Percentiles rank a stretch among this genome's conserved stretches.
These are phyloP conservation scores for Athalia cordata DNA, from an alignment of 2,888 invertebrate species.

Conservation along the genomic window DNA sequence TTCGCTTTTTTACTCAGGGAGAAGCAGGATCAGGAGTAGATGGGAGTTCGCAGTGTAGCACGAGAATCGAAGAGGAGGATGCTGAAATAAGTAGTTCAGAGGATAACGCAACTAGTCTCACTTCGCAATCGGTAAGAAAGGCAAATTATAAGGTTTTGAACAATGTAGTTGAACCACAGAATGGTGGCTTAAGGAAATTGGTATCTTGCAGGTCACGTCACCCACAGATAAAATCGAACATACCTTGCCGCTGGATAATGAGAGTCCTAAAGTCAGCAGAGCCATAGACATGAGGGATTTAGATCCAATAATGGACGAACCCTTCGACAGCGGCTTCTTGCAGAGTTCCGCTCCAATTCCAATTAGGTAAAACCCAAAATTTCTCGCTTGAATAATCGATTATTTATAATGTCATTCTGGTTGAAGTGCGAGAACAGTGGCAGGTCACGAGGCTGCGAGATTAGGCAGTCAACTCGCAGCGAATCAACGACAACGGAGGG, in stretches of 20 bases:
- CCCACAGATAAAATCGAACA: slow-evolving; percentile 63
- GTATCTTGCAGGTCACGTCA: slow-evolving; percentile 58
- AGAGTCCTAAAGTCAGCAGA: slow-evolving; percentile 69
- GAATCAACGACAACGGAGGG: slow-evolving; percentile 70
- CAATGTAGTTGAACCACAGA: neutral
- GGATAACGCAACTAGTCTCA: slow-evolving; percentile 62
- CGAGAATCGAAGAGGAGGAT: slow-evolving; percentile 81
- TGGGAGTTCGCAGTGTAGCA: slow-evolving; percentile 69
- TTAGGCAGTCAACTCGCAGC: slow-evolving; percentile 78
- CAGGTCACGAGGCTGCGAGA: slow-evolving; percentile 87
- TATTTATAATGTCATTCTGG: neutral
- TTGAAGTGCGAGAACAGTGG: slow-evolving; percentile 78
- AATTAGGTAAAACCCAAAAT: slow-evolving; percentile 61
- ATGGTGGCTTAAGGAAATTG: neutral
- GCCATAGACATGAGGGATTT: slow-evolving; percentile 72
- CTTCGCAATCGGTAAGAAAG: slow-evolving; percentile 59
- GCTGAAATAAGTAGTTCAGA: slow-evolving; percentile 66
- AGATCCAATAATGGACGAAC: slow-evolving; percentile 71
- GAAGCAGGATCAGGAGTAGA: slow-evolving; percentile 64
- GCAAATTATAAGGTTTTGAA: neutral
- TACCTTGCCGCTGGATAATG: slow-evolving; percentile 58
- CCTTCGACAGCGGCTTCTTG: slow-evolving; percentile 70
- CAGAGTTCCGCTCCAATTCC: slow-evolving; percentile 71
- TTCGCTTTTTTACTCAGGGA: slow-evolving; percentile 53
- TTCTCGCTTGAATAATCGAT: neutral